These are phyloP conservation scores for Dicentrarchus labrax DNA, from an alignment of 2,113 vertebrate species.

Conservation along the genomic window DNA sequence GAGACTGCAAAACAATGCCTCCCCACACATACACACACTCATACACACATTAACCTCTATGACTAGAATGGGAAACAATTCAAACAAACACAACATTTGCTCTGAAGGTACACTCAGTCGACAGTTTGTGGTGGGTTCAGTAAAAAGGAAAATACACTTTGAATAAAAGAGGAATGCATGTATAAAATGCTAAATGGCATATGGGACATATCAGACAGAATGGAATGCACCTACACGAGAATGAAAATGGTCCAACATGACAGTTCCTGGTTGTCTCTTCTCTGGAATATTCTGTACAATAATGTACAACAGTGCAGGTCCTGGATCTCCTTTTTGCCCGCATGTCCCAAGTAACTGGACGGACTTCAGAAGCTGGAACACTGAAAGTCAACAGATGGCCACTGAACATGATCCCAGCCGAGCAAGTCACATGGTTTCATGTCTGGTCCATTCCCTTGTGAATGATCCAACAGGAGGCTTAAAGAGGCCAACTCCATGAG, in stretches of 20 bases:
- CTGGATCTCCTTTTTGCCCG: conserved; percentile 15
- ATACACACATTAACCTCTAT: conserved; percentile 55
- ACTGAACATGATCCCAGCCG: conserved; percentile 4
- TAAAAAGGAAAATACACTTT: conserved; percentile 61
- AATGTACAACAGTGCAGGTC: conserved; percentile 72
- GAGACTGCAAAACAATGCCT: conserved; percentile 58
- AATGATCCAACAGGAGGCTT: conserved; percentile 16
- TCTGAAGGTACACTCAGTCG: conserved; percentile 20
- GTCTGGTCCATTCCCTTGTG: conserved; percentile 23
- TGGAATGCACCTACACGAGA: conserved; percentile 53
- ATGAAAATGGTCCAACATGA: conserved; percentile 66
- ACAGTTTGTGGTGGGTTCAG: conserved; percentile 32
- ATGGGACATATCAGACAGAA: conserved; percentile 33
- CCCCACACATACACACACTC: conserved; percentile 51
- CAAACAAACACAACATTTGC: conserved; percentile 40
- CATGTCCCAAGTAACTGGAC: background rate
- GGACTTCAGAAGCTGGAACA: conserved; percentile 13
- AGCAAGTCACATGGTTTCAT: conserved; percentile 2
- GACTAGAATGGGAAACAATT: conserved; percentile 55
- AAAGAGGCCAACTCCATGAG: conserved; percentile 3
- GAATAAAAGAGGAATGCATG: conserved; percentile 54
- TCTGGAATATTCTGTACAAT: conserved; percentile 82
- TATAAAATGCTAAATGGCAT: conserved; percentile 70
- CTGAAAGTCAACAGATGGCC: conserved; percentile 7
- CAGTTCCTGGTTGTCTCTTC: conserved; percentile 53